These are phyloP conservation scores for Mastomys coucha DNA, from an alignment of 2,113 vertebrate genomes.

Conservation along the genomic window DNA sequence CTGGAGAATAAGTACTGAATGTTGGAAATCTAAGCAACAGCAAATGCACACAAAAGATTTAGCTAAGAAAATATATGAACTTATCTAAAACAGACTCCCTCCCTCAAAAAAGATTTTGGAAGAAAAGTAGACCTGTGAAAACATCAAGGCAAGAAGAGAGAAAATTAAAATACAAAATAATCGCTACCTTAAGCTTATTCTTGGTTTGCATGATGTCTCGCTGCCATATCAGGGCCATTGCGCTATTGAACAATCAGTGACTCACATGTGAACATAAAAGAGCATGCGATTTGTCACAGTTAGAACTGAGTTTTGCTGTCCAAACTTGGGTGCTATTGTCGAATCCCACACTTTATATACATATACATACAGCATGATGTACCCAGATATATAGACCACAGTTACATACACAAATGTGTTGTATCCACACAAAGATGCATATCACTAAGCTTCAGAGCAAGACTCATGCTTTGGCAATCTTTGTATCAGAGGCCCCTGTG, in stretches of 20 bases:
- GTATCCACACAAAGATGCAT: not conserved
- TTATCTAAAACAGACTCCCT: not conserved
- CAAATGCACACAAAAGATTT: not conserved
- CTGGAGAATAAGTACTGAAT: conserved; percentile 17
- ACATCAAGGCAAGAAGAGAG: not conserved
- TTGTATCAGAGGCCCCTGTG: not conserved
- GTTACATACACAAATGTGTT: not conserved
- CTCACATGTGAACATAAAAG: not conserved
- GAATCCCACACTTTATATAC: not conserved
- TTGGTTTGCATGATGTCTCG: not conserved
- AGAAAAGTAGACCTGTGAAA: not conserved
- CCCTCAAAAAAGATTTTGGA: not conserved
- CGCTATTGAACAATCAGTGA: not conserved
- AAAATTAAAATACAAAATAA: not conserved
- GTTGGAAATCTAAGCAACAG: not conserved
- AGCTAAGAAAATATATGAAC: not conserved
- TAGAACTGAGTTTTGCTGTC: not conserved
- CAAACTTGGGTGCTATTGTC: not conserved
- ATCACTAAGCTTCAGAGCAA: not conserved
- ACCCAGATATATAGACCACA: not conserved
- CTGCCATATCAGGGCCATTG: not conserved
- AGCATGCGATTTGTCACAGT: not conserved
- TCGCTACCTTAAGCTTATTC: not conserved
- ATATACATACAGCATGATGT: not conserved
- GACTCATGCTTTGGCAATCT: not conserved